Evolutionary conservation across 2,113 vertebrate species (phyloP).

Genomic region (Hippocampus zosterae): DNA sequence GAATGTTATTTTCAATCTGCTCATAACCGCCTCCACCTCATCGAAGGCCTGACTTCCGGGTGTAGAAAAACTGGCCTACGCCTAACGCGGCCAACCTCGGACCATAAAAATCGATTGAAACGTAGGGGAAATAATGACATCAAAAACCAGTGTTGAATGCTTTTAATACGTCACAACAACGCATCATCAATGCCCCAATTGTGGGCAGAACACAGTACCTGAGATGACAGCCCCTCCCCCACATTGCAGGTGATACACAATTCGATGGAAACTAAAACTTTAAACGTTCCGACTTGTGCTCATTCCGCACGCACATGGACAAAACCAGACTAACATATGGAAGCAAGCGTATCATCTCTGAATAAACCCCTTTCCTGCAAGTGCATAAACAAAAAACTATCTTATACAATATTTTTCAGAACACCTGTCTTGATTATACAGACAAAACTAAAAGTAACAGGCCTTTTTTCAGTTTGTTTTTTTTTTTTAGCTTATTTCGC

Average conservation of each 20-base stretch:
- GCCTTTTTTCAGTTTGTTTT: constrained; percentile 6
- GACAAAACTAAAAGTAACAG: constrained; percentile 49
- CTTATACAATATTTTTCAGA: constrained; percentile 37
- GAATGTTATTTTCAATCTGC: too few species aligned
- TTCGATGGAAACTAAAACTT: constrained; percentile 31
- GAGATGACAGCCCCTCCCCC: constrained; percentile 47
- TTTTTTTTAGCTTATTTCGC: constrained; percentile 65
- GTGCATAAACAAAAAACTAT: constrained; percentile 56
- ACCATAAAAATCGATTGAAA: too few species aligned
- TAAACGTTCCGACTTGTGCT: neutral
- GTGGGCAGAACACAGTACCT: constrained; percentile 60
- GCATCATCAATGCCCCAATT: constrained; percentile 35
- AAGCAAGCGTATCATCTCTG: constrained; percentile 15
- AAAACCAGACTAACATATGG: constrained; percentile 10
- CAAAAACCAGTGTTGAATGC: neutral
- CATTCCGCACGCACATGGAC: constrained; percentile 17
- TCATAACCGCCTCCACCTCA: too few species aligned
- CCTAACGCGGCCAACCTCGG: too few species aligned
- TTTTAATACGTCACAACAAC: constrained; percentile 29
- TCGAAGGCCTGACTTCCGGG: too few species aligned
- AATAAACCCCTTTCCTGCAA: constrained; percentile 49
- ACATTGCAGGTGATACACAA: constrained; percentile 31
- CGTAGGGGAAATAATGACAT: neutral
- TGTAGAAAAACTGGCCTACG: too few species aligned
- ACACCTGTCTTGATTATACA: constrained; percentile 38